phyloP scores from a whole-genome alignment of 1,140 invertebrate species.

The Brachionus manjavacas region DNA sequence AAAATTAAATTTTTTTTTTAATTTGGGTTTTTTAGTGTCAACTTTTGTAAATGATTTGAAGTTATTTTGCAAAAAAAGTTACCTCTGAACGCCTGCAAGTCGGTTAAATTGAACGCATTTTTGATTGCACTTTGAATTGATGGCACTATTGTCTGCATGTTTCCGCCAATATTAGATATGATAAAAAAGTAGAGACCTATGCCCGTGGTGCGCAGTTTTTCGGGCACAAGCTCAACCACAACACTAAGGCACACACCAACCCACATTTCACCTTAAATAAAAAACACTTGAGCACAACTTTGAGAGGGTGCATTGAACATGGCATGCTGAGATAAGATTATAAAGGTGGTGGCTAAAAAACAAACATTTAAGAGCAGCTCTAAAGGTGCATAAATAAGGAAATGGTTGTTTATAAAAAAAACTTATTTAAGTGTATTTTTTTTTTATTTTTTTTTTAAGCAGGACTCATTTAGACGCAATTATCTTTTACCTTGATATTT shows the following conservation, averaged over 20 bases:
- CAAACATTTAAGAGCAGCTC: background rate
- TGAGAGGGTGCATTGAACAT: background rate
- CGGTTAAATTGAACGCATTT: slow-evolving; percentile 3
- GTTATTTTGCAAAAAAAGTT: background rate
- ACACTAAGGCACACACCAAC: slow-evolving; percentile 51
- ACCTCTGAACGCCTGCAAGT: slow-evolving; percentile 19
- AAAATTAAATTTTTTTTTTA: no score
- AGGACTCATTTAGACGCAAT: background rate
- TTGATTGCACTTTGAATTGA: background rate
- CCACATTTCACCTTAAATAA: slow-evolving; percentile 50
- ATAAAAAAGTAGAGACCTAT: slow-evolving; percentile 55
- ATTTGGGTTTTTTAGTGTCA: no score
- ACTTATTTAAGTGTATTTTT: background rate
- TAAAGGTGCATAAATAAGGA: background rate
- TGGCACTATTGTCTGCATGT: slow-evolving; percentile 46
- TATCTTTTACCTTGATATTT: slow-evolving; percentile 14
- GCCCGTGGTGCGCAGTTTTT: slow-evolving; percentile 48
- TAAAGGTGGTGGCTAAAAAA: background rate
- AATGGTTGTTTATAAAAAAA: background rate
- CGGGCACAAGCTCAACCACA: slow-evolving; percentile 52
- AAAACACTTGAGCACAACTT: background rate
- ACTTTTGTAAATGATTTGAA: no score
- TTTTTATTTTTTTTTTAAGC: background rate
- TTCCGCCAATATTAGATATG: slow-evolving; percentile 55
- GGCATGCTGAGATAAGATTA: background rate